Base-by-base conservation (phyloP, 2,113 vertebrate species). In the Marcusenius ussheri region DNA sequence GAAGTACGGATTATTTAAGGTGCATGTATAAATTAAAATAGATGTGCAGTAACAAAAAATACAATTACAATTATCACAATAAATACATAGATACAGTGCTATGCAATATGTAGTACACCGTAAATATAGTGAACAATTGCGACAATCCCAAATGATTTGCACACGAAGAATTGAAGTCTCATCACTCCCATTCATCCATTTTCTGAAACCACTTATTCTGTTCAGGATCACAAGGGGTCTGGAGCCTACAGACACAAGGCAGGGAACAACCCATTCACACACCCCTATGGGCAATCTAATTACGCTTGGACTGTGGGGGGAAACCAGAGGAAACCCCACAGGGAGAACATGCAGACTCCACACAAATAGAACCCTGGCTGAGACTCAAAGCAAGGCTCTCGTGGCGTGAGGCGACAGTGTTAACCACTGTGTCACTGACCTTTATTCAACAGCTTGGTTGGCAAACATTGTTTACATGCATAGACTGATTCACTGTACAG, bases 381-480 rank as follows among this genome's bases (percentile, higher is more conserved):
- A 53, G 17, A 53, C 51, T 53, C 6, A 17, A 53, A 53, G 5
- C 51, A 19, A 6, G 51, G 51, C 3, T 53, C 51, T 53, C 21
- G 51, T 53, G 17, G 51, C 5, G 17, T 21, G 5, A 53, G 17
- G 17, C 17, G 0, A 53, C 17, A 53, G 51, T 21, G 51, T 3
- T 21, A 53, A 53, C 51, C 17, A 53, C 51, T 53, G 51, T 17
- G 5, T 19, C 51, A 56, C 53, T 56, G 31, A 27, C 15, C 17
- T 42, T 80, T 39, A 77, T 13, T 84, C 74, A 17, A 42, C 35
- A 42, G 15, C 0, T 80, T 80, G 35, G 15, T 15, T 39, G 35
- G 11, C 10, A 84, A 84, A 46, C 46, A 94, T 94, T 93, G 92
- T 93, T 94, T 93, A 95, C 91, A 91, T 90, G 45, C 10, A 84